Evolutionary conservation across 1,140 invertebrate species (phyloP).

Genomic region (Catajapyx aquilonaris): DNA sequence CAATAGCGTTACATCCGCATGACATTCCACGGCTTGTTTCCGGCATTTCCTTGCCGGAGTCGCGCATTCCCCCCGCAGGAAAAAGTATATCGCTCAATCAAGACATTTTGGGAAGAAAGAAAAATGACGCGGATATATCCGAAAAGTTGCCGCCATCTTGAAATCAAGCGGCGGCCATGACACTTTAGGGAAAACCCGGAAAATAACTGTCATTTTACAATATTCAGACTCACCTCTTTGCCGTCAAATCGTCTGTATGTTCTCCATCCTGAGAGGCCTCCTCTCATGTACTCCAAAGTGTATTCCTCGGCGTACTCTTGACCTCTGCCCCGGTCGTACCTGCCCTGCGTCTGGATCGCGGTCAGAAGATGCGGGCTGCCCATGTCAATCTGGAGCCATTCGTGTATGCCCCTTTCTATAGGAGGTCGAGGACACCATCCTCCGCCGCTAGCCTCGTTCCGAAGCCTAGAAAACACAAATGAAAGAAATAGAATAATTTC

Average conservation of each 20-base stretch:
- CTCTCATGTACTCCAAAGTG: slow-evolving; percentile 48
- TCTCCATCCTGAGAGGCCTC: slow-evolving; percentile 35
- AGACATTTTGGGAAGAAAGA: too few relatives aligned
- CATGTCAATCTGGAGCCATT: slow-evolving; percentile 62
- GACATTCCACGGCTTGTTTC: too few relatives aligned
- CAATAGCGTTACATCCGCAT: too few relatives aligned
- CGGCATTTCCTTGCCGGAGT: too few relatives aligned
- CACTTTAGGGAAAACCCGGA: too few relatives aligned
- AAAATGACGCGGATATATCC: too few relatives aligned
- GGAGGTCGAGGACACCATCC: slow-evolving; percentile 61
- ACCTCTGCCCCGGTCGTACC: slow-evolving; percentile 54
- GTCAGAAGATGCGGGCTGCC: slow-evolving; percentile 38
- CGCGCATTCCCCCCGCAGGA: too few relatives aligned
- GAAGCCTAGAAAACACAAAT: slow-evolving; percentile 31
- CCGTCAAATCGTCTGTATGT: slow-evolving; percentile 38
- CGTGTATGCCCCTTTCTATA: slow-evolving; percentile 38
- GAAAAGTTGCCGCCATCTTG: too few relatives aligned
- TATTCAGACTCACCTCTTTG: slow-evolving; percentile 28
- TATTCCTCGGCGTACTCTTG: slow-evolving; percentile 54
- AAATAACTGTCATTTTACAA: too few relatives aligned
- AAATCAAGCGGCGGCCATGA: too few relatives aligned
- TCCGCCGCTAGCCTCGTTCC: slow-evolving; percentile 48
- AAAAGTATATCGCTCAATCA: too few relatives aligned
- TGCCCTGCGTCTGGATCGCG: slow-evolving; percentile 52
- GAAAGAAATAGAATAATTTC: too few relatives aligned